Conservation (phyloP, 37 sponge, comb jelly and placozoan species). For the Oopsacas minuta region DNA sequence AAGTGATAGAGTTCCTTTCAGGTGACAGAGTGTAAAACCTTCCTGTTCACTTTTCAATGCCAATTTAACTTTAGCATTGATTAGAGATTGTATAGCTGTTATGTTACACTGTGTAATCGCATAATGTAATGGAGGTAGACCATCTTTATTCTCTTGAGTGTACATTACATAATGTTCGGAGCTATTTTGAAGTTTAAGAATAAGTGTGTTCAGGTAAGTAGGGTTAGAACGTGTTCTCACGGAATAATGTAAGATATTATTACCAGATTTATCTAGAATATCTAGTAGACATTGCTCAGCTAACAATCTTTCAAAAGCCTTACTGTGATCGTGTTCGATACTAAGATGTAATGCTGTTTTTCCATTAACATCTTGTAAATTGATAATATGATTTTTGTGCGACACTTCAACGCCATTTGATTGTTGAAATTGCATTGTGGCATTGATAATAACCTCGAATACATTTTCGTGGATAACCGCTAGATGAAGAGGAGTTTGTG, state of each 20-base stretch:
- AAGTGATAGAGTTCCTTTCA: background rate
- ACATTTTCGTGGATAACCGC: background rate
- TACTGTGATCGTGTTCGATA: background rate
- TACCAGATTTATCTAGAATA: background rate
- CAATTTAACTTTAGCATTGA: background rate
- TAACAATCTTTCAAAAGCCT: background rate
- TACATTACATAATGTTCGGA: background rate
- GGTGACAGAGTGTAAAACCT: background rate
- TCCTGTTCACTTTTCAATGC: background rate
- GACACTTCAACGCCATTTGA: background rate
- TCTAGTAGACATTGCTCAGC: background rate
- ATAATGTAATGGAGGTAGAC: background rate
- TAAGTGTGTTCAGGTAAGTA: background rate
- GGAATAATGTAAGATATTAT: background rate
- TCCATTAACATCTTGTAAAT: background rate
- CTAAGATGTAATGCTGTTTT: background rate
- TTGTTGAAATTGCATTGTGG: background rate
- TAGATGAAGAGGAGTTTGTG: background rate
- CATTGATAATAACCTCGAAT: background rate
- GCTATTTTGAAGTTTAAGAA: background rate
- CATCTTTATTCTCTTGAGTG: background rate
- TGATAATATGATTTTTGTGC: background rate
- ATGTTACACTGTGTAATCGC: background rate
- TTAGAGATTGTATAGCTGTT: background rate
- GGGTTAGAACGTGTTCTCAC: background rate